Conservation (phyloP, 2,797 vertebrate species). For the Leptodactylus fallax region DNA sequence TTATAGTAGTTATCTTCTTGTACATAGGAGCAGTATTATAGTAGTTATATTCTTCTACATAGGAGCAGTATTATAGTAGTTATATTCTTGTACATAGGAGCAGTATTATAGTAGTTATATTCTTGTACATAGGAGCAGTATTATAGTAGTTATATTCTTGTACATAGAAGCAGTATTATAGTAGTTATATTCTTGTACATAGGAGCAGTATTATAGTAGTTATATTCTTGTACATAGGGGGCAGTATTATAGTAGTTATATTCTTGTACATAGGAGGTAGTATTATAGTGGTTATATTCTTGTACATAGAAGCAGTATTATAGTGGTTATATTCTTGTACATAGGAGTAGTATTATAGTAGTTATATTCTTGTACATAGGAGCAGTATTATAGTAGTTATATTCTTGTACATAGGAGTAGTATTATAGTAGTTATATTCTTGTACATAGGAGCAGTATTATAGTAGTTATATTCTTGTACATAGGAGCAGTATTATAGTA, state of each 20-base stretch:
- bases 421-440: constrained; percentile 14
- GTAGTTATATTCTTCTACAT: constrained; percentile 5
- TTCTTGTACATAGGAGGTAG: background rate
- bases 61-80: constrained; percentile 14
- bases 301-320: background rate
- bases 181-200: too few species aligned
- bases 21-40: background rate
- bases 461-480: constrained; percentile 18
- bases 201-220: too few species aligned
- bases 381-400: background rate
- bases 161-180: background rate
- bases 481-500: constrained; percentile 17
- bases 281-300: background rate
- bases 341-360: constrained; percentile 18
- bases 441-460: constrained; percentile 13
- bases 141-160: constrained; percentile 19
- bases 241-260: constrained; percentile 14
- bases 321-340: constrained; percentile 16
- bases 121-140: background rate
- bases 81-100: constrained; percentile 19
- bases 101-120: constrained; percentile 21
- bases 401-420: constrained; percentile 5
- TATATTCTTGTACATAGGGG: too few species aligned
- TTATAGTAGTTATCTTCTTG: constrained; percentile 6
- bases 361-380: constrained; percentile 13